Conservation (phyloP, 2,113 vertebrate species). For the Carlito syrichta region DNA sequence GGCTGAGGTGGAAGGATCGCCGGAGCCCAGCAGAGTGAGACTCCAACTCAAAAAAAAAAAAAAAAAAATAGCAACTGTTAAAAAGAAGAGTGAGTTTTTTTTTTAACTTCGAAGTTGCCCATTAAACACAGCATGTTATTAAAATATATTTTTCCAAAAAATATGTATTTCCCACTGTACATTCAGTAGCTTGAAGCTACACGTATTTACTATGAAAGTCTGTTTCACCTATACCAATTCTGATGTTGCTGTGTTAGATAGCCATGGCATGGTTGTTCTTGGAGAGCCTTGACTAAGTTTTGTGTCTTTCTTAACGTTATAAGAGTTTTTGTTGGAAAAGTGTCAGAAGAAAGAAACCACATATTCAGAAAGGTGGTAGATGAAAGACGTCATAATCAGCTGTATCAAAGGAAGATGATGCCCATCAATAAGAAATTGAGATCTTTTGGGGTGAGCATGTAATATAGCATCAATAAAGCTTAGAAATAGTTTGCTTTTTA, state of each 20-base stretch:
- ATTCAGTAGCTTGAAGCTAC: conserved; percentile 6
- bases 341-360: background rate
- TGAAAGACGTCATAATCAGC: background rate
- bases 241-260: background rate
- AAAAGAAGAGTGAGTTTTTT: conserved; percentile 31
- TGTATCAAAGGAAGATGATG: background rate
- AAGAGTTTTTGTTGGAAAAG: background rate
- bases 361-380: background rate
- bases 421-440: background rate
- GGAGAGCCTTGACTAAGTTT: background rate
- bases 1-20: too few relatives aligned
- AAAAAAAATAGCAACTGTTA: too few relatives aligned
- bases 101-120: conserved; percentile 42
- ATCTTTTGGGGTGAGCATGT: background rate
- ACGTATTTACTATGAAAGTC: background rate
- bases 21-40: too few relatives aligned
- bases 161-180: background rate
- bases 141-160: conserved; percentile 6
- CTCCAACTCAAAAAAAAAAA: too few relatives aligned
- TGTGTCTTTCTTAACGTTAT: background rate
- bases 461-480: background rate
- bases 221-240: background rate
- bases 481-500: background rate
- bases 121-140: conserved; percentile 40
- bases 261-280: background rate